Conservation (phyloP, 2,113 vertebrate genomes). For the Cryptoleucopteryx plumbea region DNA sequence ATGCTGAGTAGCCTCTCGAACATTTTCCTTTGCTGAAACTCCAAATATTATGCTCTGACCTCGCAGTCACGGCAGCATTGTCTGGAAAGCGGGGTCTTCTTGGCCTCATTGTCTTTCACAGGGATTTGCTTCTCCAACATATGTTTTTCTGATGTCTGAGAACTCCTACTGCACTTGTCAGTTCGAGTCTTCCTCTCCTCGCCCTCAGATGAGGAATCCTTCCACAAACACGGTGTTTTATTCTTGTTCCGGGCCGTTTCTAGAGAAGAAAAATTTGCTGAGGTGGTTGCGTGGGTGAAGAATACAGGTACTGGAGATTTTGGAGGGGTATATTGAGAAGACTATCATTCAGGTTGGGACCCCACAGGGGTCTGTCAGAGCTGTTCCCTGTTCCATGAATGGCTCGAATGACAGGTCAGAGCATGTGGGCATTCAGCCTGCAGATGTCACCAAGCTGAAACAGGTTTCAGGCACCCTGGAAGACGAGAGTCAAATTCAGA, state of each 20-base stretch:
- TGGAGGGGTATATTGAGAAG: neutral
- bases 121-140: neutral
- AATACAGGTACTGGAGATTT: neutral
- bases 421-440: neutral
- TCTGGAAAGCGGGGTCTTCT: neutral
- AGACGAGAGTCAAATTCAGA: neutral
- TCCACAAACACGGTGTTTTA: neutral
- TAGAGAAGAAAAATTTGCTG: neutral
- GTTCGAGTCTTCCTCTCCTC: neutral
- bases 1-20: neutral
- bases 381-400: neutral
- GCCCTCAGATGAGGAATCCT: neutral
- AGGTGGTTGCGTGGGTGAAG: neutral
- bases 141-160: neutral
- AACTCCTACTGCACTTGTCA: neutral
- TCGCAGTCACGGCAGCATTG: neutral
- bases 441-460: constrained; percentile 17
- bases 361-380: neutral
- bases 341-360: neutral
- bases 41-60: neutral
- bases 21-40: neutral
- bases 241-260: neutral
- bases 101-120: neutral
- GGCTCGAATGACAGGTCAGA: neutral
- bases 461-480: neutral